Percentiles rank a stretch among this genome's conserved stretches.
Conservation (phyloP, 1,140 invertebrate genomes). For the Calycopis cecrops region DNA sequence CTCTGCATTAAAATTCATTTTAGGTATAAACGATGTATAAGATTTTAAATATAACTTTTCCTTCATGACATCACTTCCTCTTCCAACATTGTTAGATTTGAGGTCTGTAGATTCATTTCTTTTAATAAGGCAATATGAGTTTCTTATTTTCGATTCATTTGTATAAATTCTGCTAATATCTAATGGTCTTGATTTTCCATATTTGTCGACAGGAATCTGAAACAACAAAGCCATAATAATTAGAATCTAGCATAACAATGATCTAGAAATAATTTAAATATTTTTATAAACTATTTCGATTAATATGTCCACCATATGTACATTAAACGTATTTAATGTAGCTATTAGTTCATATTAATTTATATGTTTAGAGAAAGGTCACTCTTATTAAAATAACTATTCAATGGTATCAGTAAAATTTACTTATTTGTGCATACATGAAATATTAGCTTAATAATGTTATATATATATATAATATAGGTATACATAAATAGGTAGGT, state of each 20-base stretch:
- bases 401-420: too few species aligned
- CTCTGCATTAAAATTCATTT: constrained; percentile 60
- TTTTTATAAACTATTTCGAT: too few species aligned
- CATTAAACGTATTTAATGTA: too few species aligned
- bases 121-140: constrained; percentile 5
- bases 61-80: constrained; percentile 42
- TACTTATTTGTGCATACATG: too few species aligned
- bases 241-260: too few species aligned
- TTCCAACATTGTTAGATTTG: constrained; percentile 26
- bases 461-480: too few species aligned
- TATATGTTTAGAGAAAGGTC: too few species aligned
- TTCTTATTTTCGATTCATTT: constrained; percentile 43
- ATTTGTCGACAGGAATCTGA: constrained; percentile 66
- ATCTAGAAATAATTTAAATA: neutral
- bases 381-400: too few species aligned
- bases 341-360: too few species aligned
- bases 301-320: too few species aligned
- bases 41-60: constrained; percentile 52
- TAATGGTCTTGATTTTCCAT: constrained; percentile 58
- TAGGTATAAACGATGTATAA: constrained; percentile 60
- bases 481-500: too few species aligned
- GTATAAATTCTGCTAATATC: constrained; percentile 50
- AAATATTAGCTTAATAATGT: too few species aligned
- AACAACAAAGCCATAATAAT: constrained; percentile 38
- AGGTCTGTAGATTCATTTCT: constrained; percentile 3